A percentile compares a stretch with the other conserved stretches of the same genome.
phyloP scores from a whole-genome alignment of 2,888 invertebrate species.

The Empis stercorea region DNA sequence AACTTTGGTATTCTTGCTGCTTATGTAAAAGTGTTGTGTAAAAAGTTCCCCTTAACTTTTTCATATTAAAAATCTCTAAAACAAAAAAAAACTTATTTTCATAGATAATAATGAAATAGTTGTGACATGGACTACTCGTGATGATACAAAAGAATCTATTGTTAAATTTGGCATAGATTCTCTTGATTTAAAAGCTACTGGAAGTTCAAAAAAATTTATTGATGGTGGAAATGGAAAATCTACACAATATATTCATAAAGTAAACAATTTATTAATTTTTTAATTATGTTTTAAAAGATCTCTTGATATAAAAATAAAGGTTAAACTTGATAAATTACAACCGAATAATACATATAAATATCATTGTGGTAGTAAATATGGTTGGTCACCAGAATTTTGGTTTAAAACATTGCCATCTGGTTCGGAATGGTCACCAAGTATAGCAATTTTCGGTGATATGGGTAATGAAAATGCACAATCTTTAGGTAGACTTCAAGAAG shows the following conservation, averaged over 20 bases:
- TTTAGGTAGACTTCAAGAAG: conserved; percentile 68
- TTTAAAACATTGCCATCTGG: conserved; percentile 59
- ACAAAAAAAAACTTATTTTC: neutral
- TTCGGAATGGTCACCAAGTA: conserved; percentile 59
- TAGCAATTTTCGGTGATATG: conserved; percentile 89
- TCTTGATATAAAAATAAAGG: conserved; percentile 17
- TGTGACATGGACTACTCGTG: conserved; percentile 72
- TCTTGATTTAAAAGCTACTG: conserved; percentile 40
- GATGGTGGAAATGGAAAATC: conserved; percentile 57
- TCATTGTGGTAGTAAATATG: conserved; percentile 63
- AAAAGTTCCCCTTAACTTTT: too few species aligned
- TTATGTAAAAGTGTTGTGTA: too few species aligned
- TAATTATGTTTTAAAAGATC: neutral
- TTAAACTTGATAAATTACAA: conserved; percentile 42
- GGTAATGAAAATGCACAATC: conserved; percentile 83
- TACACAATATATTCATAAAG: conserved; percentile 66
- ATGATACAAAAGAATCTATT: conserved; percentile 49
- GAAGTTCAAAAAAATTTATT: conserved; percentile 47
- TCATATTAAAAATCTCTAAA: neutral
- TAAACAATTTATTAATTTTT: conserved; percentile 26
- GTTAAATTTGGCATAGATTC: conserved; percentile 61
- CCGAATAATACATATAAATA: conserved; percentile 59
- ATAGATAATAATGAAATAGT: conserved; percentile 50
- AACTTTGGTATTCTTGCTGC: too few species aligned
- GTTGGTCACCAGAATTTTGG: conserved; percentile 71